A percentile compares a stretch with the other conserved stretches of the same genome.
These are phyloP conservation scores for Eupithecia abbreviata DNA, from an alignment of 2,888 invertebrate genomes.

Conservation along the genomic window DNA sequence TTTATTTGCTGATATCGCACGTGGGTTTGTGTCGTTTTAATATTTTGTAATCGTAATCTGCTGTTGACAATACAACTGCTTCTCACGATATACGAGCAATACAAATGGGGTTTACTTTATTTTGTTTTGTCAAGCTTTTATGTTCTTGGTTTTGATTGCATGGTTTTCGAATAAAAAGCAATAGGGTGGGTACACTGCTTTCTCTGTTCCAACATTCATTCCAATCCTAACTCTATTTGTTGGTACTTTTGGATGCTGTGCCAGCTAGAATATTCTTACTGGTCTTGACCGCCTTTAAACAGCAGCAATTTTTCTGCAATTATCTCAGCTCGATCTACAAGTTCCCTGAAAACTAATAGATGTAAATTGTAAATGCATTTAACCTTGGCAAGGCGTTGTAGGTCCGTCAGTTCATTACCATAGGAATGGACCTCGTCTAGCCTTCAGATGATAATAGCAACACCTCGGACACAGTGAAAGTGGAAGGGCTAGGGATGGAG, in stretches of 20 bases:
- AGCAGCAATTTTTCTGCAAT: slow-evolving; percentile 20
- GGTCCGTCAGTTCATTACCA: slow-evolving; percentile 66
- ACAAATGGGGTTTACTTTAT: slow-evolving; percentile 9
- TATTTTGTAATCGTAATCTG: slow-evolving; percentile 27
- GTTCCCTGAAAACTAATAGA: slow-evolving; percentile 69
- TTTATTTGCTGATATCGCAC: slow-evolving; percentile 61
- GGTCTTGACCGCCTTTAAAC: not conserved
- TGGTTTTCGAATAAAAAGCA: not conserved
- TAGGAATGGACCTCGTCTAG: slow-evolving; percentile 73
- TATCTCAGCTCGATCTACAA: slow-evolving; percentile 38
- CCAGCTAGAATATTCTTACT: not conserved
- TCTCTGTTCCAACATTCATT: not conserved
- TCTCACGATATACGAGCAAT: slow-evolving; percentile 16
- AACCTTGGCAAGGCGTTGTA: slow-evolving; percentile 57
- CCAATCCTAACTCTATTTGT: not conserved
- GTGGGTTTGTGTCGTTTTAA: slow-evolving; percentile 45
- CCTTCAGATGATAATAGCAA: slow-evolving; percentile 65
- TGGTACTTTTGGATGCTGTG: not conserved
- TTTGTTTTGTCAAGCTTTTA: not conserved
- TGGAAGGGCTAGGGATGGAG: slow-evolving; percentile 45
- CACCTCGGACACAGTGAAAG: slow-evolving; percentile 72
- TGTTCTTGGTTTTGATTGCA: not conserved
- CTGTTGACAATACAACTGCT: slow-evolving; percentile 11
- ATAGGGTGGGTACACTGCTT: not conserved
- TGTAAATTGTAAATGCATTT: slow-evolving; percentile 64